Conservation (phyloP, 2,888 invertebrate species). For the Mesorhabditis spiculigera region DNA sequence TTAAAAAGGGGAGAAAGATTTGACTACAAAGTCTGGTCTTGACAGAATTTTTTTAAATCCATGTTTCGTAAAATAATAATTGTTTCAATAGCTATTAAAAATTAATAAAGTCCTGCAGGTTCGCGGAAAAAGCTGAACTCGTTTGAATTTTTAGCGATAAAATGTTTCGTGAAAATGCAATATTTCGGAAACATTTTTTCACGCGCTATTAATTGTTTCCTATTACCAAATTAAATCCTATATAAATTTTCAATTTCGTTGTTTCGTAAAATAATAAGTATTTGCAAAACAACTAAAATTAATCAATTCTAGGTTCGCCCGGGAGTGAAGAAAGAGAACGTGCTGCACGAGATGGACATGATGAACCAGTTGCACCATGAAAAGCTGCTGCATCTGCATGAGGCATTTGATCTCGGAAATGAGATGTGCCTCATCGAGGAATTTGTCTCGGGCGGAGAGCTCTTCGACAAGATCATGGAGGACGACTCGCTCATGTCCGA, state of each 20-base stretch:
- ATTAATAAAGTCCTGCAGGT: too few relatives aligned
- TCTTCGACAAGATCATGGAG: conserved; percentile 61
- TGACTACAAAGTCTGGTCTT: too few relatives aligned
- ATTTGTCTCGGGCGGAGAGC: conserved; percentile 62
- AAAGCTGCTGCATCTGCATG: conserved; percentile 61
- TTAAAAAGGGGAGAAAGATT: too few relatives aligned
- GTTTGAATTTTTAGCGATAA: too few relatives aligned
- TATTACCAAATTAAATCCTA: neutral
- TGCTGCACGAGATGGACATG: conserved; percentile 62
- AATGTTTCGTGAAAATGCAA: too few relatives aligned
- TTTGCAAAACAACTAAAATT: neutral
- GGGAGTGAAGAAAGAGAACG: conserved; percentile 59
- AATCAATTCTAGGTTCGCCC: conserved; percentile 53
- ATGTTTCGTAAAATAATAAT: too few relatives aligned
- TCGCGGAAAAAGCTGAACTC: too few relatives aligned
- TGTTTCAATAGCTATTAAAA: too few relatives aligned
- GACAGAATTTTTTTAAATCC: too few relatives aligned
- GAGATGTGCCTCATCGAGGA: conserved; percentile 63
- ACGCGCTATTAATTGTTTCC: too few relatives aligned
- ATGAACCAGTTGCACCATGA: conserved; percentile 62
- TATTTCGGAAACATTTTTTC: too few relatives aligned
- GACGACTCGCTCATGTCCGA: conserved; percentile 61
- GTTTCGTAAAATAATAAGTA: neutral
- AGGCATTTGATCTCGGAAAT: conserved; percentile 61
- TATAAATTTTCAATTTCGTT: too few relatives aligned